A percentile compares a stretch with the other conserved stretches of the same genome.
These are phyloP conservation scores for Poecile atricapillus DNA, from an alignment of 2,113 vertebrate genomes.

Conservation along the genomic window DNA sequence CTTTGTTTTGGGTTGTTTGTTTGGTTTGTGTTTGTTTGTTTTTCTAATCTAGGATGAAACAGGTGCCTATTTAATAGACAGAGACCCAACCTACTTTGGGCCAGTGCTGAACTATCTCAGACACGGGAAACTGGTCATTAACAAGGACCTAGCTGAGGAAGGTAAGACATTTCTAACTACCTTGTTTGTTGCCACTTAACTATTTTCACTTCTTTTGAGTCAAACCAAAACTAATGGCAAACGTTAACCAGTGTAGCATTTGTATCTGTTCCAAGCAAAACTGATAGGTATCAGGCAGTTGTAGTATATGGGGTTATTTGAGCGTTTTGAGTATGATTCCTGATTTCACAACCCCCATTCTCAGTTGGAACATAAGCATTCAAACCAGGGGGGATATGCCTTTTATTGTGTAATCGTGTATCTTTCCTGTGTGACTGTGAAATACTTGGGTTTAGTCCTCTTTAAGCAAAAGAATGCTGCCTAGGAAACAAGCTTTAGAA, in stretches of 20 bases:
- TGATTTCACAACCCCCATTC: neutral
- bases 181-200: neutral
- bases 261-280: neutral
- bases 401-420: neutral
- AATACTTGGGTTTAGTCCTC: neutral
- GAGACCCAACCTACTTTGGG: constrained; percentile 96
- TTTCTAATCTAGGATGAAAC: constrained; percentile 86
- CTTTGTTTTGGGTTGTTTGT: neutral
- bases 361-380: neutral
- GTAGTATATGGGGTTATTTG: neutral
- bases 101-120: constrained; percentile 96
- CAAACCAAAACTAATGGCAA: neutral
- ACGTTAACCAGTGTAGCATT: neutral
- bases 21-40: neutral
- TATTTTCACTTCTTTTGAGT: neutral
- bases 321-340: neutral
- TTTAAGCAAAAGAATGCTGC: neutral
- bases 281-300: neutral
- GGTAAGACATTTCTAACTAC: constrained; percentile 72
- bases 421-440: neutral
- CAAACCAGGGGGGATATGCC: neutral
- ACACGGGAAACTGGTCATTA: constrained; percentile 96
- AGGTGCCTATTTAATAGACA: constrained; percentile 97
- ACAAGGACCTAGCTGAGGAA: constrained; percentile 96
- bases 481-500: neutral